phyloP scores from a whole-genome alignment of 23 tunicate species.

The Corella eumyota region DNA sequence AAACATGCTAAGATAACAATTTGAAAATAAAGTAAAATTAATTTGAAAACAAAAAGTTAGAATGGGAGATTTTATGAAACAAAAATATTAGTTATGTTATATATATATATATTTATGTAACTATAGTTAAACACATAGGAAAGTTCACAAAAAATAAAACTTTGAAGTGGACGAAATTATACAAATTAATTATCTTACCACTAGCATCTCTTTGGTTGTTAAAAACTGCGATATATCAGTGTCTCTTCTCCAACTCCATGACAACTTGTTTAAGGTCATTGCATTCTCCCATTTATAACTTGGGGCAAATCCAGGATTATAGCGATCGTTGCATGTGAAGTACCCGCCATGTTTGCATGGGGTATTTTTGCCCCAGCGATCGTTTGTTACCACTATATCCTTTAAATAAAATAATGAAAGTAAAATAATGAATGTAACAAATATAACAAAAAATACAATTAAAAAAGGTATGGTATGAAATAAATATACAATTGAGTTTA shows the following conservation, averaged over 20 bases:
- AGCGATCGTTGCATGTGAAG: constrained; percentile 46
- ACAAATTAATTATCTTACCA: constrained; percentile 9
- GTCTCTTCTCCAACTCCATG: constrained; percentile 39
- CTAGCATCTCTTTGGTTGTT: constrained; percentile 4
- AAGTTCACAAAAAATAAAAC: too few relatives aligned
- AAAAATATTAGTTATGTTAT: too few relatives aligned
- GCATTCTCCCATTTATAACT: constrained; percentile 54
- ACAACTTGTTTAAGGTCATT: constrained; percentile 31
- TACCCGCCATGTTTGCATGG: constrained; percentile 56
- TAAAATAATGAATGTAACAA: not conserved
- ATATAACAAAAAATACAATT: too few relatives aligned
- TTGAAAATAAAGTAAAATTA: too few relatives aligned
- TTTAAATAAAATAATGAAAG: not conserved
- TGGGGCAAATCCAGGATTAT: constrained; percentile 36
- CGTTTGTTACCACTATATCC: constrained; percentile 53
- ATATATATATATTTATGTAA: too few relatives aligned
- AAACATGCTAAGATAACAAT: too few relatives aligned
- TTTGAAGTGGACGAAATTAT: too few relatives aligned
- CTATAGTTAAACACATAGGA: too few relatives aligned
- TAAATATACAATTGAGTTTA: too few relatives aligned
- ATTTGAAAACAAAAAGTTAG: too few relatives aligned
- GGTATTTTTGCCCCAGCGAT: constrained; percentile 48
- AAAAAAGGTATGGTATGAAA: too few relatives aligned
- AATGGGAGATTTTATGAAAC: too few relatives aligned
- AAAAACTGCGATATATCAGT: constrained; percentile 12